Evolutionary conservation across 2,113 vertebrate species (phyloP).

Genomic region (Passer domesticus): DNA sequence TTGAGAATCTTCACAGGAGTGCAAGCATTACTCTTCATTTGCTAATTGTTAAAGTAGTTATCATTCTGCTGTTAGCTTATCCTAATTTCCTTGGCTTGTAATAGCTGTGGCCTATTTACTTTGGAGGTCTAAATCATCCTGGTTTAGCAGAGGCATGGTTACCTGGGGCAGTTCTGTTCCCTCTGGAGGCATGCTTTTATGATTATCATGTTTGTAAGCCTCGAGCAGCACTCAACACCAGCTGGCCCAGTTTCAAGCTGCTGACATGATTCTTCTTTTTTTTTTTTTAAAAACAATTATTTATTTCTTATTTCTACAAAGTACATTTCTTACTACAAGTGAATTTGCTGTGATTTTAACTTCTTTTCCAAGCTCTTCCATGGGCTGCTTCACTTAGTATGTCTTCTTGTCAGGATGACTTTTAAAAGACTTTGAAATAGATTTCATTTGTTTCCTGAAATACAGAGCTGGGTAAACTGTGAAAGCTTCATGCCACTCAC

Average conservation of each 20-base stretch:
- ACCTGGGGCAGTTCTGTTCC: constrained; percentile 51
- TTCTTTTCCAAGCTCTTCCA: neutral
- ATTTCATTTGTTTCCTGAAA: neutral
- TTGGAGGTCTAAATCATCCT: constrained; percentile 19
- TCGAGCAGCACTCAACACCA: neutral
- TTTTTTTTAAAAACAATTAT: neutral
- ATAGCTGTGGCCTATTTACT: constrained; percentile 48
- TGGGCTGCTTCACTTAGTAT: neutral
- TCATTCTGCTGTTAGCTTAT: neutral
- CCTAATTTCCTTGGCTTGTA: constrained; percentile 44
- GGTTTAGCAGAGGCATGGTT: neutral
- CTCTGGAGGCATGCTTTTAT: neutral
- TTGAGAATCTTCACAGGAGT: neutral
- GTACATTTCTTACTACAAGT: neutral
- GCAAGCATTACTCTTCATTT: neutral
- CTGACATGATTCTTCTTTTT: neutral
- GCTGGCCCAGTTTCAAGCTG: constrained; percentile 20
- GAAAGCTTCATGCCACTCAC: neutral
- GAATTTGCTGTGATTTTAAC: neutral
- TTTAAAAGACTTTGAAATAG: neutral
- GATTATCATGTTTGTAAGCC: constrained; percentile 7
- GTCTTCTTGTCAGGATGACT: neutral
- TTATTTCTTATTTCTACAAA: neutral
- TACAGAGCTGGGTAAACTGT: neutral
- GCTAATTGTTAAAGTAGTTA: neutral